A percentile compares a stretch with the other conserved stretches of the same genome.
Evolutionary conservation across 2,797 vertebrate genomes (phyloP).

Genomic region (Acropternis orthonyx): DNA sequence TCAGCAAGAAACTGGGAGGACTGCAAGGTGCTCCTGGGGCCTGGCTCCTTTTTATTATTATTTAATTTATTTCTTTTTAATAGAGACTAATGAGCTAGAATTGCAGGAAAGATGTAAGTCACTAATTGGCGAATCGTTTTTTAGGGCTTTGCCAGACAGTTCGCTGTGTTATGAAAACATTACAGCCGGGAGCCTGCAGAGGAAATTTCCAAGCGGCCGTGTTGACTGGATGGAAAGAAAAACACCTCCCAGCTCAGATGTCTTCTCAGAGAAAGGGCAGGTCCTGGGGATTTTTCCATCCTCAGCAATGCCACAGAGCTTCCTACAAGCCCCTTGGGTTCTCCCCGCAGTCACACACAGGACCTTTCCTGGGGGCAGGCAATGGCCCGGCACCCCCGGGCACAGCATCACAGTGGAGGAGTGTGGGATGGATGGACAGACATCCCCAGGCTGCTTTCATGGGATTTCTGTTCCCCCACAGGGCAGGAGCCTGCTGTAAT

Average conservation of each 20-base stretch:
- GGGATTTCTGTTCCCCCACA: neutral
- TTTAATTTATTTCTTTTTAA: neutral
- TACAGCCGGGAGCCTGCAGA: neutral
- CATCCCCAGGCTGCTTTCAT: neutral
- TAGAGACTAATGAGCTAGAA: conserved; percentile 10
- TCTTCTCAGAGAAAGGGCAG: conserved; percentile 59
- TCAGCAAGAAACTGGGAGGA: neutral
- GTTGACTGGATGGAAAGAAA: conserved; percentile 69
- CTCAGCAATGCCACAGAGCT: neutral
- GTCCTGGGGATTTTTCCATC: conserved; percentile 52
- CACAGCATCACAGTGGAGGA: accelerated
- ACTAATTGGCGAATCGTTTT: conserved; percentile 43
- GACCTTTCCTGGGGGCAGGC: neutral
- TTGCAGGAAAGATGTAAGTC: conserved; percentile 56
- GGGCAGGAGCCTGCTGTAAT: neutral
- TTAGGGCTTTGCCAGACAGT: conserved; percentile 42
- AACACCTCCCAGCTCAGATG: conserved; percentile 55
- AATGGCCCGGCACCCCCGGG: accelerated
- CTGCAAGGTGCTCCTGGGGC: neutral
- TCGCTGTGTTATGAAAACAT: conserved; percentile 53
- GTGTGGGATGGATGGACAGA: neutral
- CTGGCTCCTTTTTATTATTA: neutral
- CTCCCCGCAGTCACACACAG: accelerated
- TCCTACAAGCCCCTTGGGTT: neutral
- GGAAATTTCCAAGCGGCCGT: conserved; percentile 62